Evolutionary conservation across 2,797 vertebrate species (phyloP), one percentile per base, ranked within the genome.

Genomic region (Vultur gryphus): DNA sequence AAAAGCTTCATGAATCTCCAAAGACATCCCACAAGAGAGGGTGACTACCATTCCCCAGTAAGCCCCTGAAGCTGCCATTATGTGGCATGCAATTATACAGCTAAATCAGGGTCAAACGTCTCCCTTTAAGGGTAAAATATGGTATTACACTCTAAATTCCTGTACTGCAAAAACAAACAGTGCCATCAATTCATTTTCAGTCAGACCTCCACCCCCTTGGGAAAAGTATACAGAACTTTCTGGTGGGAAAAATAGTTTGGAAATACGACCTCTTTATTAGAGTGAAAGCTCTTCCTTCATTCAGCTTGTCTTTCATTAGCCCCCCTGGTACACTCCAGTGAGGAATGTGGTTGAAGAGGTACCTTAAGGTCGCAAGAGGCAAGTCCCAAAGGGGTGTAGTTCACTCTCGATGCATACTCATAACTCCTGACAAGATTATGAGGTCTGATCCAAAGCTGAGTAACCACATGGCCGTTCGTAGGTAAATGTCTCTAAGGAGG

Each of bases 91-190:
- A 95, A 85, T 84, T 77, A 33, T 10, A 81, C 41, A 46, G 83
- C 85, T 93, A 90, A 90, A 72, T 66, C 66, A 89, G 48, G 81
- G 81, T 71, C 70, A 94, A 66, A 48, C 17, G 0, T 89, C 90
- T 96, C 80, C 93, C 95, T 93, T 96, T 95, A 95, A 72, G 94
- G 84, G 78, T 95, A 90, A 93, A 93, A 95, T 78, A 75, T 95
- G 91, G 91, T 90, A 79, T 96, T 95, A 5, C 75, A 84, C 76
- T 95, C 94, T 37, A 81, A 97, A 97, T 95, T 93, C 97, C 94
- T 93, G 66, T n/a, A n/a, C 82, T 95, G 81, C 89, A 96, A 97
- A 97, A 97, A 97, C 87, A 97, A 97, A 95, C 85, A 97, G 84
- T 95, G 93, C 94, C 90, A 94, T 94, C 93, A 79, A 91, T 94